Conservation (phyloP, 2,888 invertebrate species). For the Thymelicus acteon region DNA sequence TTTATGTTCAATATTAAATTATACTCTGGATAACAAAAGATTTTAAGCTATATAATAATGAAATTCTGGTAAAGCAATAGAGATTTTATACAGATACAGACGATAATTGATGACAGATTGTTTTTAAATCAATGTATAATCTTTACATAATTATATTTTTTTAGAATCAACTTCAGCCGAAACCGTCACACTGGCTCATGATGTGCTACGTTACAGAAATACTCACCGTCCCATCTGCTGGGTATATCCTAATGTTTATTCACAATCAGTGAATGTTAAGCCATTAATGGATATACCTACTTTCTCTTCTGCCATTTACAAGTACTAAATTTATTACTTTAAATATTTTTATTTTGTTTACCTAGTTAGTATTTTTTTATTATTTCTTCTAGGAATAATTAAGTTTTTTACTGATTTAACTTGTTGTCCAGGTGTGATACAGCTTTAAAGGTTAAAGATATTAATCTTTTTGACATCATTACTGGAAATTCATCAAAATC, state of each 20-base stretch:
- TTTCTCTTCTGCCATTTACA: constrained; percentile 20
- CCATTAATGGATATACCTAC: constrained; percentile 15
- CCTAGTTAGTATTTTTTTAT: too few relatives aligned
- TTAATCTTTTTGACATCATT: constrained; percentile 11
- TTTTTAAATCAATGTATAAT: too few relatives aligned
- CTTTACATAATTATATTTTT: background rate
- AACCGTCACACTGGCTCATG: background rate
- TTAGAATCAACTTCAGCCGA: constrained; percentile 13
- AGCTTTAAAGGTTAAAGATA: background rate
- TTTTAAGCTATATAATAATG: too few relatives aligned
- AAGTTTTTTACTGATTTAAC: too few relatives aligned
- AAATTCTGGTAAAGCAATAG: too few relatives aligned
- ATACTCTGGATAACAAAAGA: too few relatives aligned
- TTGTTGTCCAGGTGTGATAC: constrained; percentile 11
- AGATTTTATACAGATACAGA: too few relatives aligned
- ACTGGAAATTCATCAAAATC: background rate
- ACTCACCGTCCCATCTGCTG: constrained; percentile 13
- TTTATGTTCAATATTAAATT: too few relatives aligned
- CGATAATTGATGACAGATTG: too few relatives aligned
- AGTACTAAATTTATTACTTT: constrained; percentile 7
- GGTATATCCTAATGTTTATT: constrained; percentile 20
- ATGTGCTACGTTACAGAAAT: background rate
- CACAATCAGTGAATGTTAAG: background rate
- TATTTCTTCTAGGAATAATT: too few relatives aligned
- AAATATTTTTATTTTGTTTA: background rate